Evolutionary conservation across 2,888 invertebrate genomes (phyloP).

Genomic region (Temnothorax unifasciatus): DNA sequence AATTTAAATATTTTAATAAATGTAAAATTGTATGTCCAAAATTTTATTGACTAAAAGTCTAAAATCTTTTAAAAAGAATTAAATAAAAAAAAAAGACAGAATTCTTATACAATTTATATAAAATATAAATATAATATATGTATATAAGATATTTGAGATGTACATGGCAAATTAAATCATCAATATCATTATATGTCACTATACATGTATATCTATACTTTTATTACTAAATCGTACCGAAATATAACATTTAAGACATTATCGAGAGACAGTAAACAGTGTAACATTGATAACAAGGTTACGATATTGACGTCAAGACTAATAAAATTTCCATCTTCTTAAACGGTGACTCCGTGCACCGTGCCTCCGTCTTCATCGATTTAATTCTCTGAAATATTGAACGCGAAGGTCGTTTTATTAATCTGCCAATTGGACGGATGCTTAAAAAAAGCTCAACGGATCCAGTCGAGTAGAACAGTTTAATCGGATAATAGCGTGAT

Average conservation of each 20-base stretch:
- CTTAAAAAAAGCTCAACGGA: constrained; percentile 16
- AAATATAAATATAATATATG: neutral
- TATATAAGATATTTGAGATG: neutral
- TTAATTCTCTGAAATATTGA: constrained; percentile 64
- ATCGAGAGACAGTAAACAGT: constrained; percentile 66
- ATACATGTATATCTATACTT: neutral
- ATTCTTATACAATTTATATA: neutral
- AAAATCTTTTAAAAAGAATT: neutral
- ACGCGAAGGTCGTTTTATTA: constrained; percentile 72
- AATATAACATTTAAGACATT: constrained; percentile 53
- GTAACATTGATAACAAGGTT: constrained; percentile 75
- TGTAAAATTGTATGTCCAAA: neutral
- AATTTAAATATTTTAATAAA: neutral
- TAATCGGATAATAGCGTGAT: constrained; percentile 46
- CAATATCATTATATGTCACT: neutral
- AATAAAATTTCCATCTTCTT: constrained; percentile 80
- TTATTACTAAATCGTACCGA: neutral
- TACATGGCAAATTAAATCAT: neutral
- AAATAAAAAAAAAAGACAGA: neutral
- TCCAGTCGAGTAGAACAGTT: constrained; percentile 22
- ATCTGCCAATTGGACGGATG: constrained; percentile 56
- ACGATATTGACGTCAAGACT: constrained; percentile 80
- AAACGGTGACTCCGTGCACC: constrained; percentile 75
- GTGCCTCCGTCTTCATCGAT: constrained; percentile 57
- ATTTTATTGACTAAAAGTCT: neutral